These are phyloP conservation scores for Clarias pachynema DNA, from an alignment of 2,797 vertebrate species.

Conservation along the genomic window DNA sequence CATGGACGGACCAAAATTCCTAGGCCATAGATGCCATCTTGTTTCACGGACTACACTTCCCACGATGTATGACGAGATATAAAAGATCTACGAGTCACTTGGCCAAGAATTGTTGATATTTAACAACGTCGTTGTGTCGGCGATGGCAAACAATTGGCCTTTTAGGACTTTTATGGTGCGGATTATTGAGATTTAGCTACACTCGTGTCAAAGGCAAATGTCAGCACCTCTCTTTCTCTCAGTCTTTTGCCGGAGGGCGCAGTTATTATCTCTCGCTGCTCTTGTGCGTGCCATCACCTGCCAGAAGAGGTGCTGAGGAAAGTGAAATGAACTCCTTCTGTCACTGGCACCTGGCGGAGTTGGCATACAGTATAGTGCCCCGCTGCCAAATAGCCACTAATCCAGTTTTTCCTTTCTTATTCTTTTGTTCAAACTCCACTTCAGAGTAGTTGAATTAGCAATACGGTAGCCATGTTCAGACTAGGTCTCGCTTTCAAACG, in stretches of 20 bases:
- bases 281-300: constrained; percentile 18
- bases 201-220: constrained; percentile 36
- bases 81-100: background rate
- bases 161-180: constrained; percentile 26
- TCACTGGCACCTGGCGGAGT: constrained; percentile 28
- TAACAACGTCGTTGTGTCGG: constrained; percentile 17
- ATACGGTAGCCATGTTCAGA: background rate
- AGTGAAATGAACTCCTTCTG: constrained; percentile 34
- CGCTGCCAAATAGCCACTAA: constrained; percentile 33
- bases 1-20: too few species aligned
- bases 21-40: too few species aligned
- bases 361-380: constrained; percentile 14
- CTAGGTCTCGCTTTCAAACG: background rate
- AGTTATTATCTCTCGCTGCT: constrained; percentile 47
- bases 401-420: constrained; percentile 27
- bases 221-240: constrained; percentile 23
- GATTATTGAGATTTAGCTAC: constrained; percentile 29
- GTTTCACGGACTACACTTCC: background rate
- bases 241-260: constrained; percentile 32
- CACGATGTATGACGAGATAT: constrained; percentile 1
- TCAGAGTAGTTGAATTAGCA: constrained; percentile 9
- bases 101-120: constrained; percentile 1
- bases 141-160: constrained; percentile 15
- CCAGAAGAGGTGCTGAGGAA: constrained; percentile 31
- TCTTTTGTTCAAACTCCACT: background rate